Evolutionary conservation across 1,140 invertebrate species (phyloP), one percentile per base, ranked within the genome.

Genomic region (Cataglyphis hispanica): DNA sequence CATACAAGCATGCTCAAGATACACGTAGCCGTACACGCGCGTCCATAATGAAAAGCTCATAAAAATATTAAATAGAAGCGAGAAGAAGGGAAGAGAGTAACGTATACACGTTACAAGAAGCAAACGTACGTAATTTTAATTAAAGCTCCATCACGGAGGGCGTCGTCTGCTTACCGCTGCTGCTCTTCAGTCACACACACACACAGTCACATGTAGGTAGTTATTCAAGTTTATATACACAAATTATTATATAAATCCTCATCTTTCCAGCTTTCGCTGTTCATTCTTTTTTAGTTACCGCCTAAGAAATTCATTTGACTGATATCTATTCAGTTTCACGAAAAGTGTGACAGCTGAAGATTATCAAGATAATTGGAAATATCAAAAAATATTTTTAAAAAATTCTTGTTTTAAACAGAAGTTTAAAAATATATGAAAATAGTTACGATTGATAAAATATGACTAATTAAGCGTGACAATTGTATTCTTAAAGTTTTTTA

Each of bases 61-160:
- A 94, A 94, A 94, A 94, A 93, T 92, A 91, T 88, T 92, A 93
- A 93, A 93, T 86, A 93, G 81, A 72, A 89, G 27, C 50, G 58
- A 56, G 69, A 53, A 58, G 34, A 34, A 37, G 66, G 69, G 46
- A 56, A 84, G 40, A 89, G 67, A 84, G 84, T 61, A 40, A 75
- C 53, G 61, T 64, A 67, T 67, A 88, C 89, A 87, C 87, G 91
- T 93, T 91, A 92, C 90, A 90, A 89, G 86, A 89, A 84, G 90
- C 89, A 92, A 93, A 93, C 91, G 91, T 91, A 93, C 92, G 93
- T 94, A 94, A 95, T 94, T 95, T 95, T 95, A 95, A 95, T 95
- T 94, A 94, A 94, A 95, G 90, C 91, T 89, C 87, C 91, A 91
- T 87, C 92, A 91, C 90, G 92, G 88, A 93, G 89, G 90, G 93